Base-by-base conservation (phyloP, 2,888 invertebrate species). In the Lycaena phlaeas region DNA sequence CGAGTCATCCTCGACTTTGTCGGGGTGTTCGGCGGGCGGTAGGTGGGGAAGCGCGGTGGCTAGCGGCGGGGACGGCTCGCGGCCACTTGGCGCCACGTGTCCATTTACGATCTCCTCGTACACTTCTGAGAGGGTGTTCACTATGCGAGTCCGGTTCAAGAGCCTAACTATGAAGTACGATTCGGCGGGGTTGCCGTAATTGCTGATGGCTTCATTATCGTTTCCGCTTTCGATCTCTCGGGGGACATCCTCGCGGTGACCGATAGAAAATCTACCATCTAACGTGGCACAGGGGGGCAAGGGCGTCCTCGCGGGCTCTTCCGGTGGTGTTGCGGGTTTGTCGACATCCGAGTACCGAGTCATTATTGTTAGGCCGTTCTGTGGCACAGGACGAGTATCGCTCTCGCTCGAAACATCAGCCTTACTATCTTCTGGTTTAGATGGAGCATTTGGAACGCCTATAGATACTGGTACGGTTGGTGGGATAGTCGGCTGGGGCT, bases 141-240 rank as follows among this genome's bases (percentile, higher is more conserved):
- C 58, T 11, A 85, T 63, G 34, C 72, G 65, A 4, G 61, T 71
- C 18, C 82, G 68, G 49, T 71, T 76, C 14, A 85, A 60, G 29
- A 81, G 59, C 1, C 84, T 69, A 39, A 76, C 73, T 72, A 85
- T 84, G 51, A 84, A 85, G 52, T 76, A 81, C 0, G 85, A 85
- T 49, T 84, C 82, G 2, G 79, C 71, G 1, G 85, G 85, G 51
- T 84, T 75, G 14, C 85, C 85, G 49, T 85, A 85, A 60, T 76
- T 81, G 46, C 67, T 60, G 27, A 78, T 64, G 1, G 65, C 50
- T 42, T 75, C 71, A 4, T 52, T 51, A 27, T 70, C 69, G 2
- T 56, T 61, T 1, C 49, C 41, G 3, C 51, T 52, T 26, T 56
- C 59, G 7, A 47, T 29, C 1, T 55, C 61, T 25, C 50, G 51